phyloP scores from a whole-genome alignment of 2,888 invertebrate species.

The Drosophila peninsularis region DNA sequence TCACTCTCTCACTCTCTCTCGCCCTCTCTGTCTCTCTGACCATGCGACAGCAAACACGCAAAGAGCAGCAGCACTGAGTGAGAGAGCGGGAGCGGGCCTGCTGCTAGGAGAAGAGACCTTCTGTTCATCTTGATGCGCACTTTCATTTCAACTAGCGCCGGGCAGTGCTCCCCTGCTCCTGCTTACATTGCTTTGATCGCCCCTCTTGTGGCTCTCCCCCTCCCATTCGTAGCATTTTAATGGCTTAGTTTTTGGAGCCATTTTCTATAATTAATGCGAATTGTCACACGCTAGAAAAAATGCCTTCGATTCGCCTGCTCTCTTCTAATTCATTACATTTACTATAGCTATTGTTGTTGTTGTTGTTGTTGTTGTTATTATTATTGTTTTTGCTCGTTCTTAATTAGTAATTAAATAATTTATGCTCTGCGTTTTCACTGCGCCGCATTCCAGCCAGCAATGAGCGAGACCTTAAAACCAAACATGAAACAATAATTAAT shows the following conservation, averaged over 20 bases:
- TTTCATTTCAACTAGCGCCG: slow-evolving; percentile 50
- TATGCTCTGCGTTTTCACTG: slow-evolving; percentile 72
- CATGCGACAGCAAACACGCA: slow-evolving; percentile 41
- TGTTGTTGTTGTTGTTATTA: slow-evolving; percentile 16
- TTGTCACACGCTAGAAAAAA: slow-evolving; percentile 76
- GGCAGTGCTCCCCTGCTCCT: neutral
- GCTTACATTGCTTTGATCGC: slow-evolving; percentile 11
- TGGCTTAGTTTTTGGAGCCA: slow-evolving; percentile 71
- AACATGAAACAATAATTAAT: slow-evolving; percentile 78
- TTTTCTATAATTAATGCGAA: slow-evolving; percentile 79
- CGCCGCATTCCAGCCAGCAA: slow-evolving; percentile 33
- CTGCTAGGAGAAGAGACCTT: slow-evolving; percentile 1
- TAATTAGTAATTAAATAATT: slow-evolving; percentile 81
- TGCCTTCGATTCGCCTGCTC: slow-evolving; percentile 71
- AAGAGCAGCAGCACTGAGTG: slow-evolving; percentile 33
- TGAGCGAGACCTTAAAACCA: slow-evolving; percentile 37
- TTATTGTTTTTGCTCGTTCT: slow-evolving; percentile 55
- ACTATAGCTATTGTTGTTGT: slow-evolving; percentile 21
- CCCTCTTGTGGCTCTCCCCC: neutral
- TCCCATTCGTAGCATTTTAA: slow-evolving; percentile 44
- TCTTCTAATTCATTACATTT: slow-evolving; percentile 70
- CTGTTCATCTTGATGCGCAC: slow-evolving; percentile 41
- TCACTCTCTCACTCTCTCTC: neutral
- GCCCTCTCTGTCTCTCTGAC: neutral
- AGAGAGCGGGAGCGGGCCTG: neutral